phyloP scores from a whole-genome alignment of 2,888 invertebrate genomes.

The Rosalia funebris region DNA sequence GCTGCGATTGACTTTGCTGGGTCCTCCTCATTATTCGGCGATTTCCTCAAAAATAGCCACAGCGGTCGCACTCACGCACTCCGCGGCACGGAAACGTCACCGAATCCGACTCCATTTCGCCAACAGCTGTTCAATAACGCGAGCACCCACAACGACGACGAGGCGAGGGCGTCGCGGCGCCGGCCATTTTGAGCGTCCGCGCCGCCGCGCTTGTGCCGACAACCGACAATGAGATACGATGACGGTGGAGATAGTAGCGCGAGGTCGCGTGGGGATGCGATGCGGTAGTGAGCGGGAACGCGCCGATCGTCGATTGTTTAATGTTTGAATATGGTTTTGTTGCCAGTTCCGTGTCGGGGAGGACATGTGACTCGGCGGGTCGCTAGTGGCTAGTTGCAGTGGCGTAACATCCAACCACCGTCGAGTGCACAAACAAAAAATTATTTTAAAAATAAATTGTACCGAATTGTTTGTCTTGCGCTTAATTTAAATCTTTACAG shows the following conservation, averaged over 20 bases:
- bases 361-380: background rate
- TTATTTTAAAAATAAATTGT: no score
- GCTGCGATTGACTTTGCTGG: constrained; percentile 55
- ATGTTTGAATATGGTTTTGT: background rate
- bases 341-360: background rate
- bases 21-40: constrained; percentile 53
- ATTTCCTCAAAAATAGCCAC: constrained; percentile 30
- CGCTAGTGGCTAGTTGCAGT: no score
- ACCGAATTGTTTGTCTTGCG: no score
- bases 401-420: no score
- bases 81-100: constrained; percentile 27
- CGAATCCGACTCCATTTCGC: constrained; percentile 36
- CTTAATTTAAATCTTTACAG: no score
- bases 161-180: constrained; percentile 53
- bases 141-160: constrained; percentile 40
- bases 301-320: background rate
- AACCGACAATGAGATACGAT: no score
- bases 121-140: constrained; percentile 53
- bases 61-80: constrained; percentile 30
- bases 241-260: background rate
- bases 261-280: background rate
- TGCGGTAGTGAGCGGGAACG: background rate
- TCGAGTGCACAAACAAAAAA: no score
- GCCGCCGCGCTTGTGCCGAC: constrained; percentile 6
- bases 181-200: constrained; percentile 43